Base-by-base conservation (phyloP, 2,797 vertebrate genomes). In the Anniella stebbinsi region DNA sequence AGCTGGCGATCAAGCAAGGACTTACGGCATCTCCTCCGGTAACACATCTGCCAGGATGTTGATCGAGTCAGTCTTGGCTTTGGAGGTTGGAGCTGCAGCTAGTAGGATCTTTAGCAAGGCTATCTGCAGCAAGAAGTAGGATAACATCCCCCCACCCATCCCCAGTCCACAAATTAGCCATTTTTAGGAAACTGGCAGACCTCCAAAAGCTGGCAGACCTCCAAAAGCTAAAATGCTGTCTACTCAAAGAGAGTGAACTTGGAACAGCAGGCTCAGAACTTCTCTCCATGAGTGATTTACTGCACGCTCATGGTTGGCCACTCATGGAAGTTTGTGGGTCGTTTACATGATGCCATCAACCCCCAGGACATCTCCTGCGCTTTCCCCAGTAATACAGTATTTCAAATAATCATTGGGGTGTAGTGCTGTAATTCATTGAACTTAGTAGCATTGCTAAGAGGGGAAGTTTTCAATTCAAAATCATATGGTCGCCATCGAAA, bases 1-100 rank as follows among this genome's bases (percentile, higher is more conserved):
- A 25, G 63, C 70, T 23, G 69, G 17, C 1, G 23, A 8, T 33
- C 78, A 13, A 11, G 0, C 2, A 0, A 23, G 90, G 23, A 98
- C 98, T 98, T 93, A 99, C 99, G 99, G 99, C 98, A 99, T 99
- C 97, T 99, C 99, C 87, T 99, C 99, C 0, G 99, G 99, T 90
- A 99, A 93, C 78, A 99, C 98, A 0, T 99, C 99, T 0, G 99
- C 99, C 93, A 99, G 95, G 96, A 99, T 99, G 95, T 99, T 99
- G 95, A 99, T 99, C 57, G 99, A 99, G 97, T 99, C 99, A 0
- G 99, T 99, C 97, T 99, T 99, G 94, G 99, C 98, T 96, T 99
- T 99, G 94, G 99, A 99, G 87, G 99, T 99, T 23, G 99, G 99
- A 0, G 99, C 99, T 66, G 99, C 99, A 63, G 99, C 99, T 90